phyloP scores from a whole-genome alignment of 1,140 invertebrate genomes.

The Rhagoletis zephyria region DNA sequence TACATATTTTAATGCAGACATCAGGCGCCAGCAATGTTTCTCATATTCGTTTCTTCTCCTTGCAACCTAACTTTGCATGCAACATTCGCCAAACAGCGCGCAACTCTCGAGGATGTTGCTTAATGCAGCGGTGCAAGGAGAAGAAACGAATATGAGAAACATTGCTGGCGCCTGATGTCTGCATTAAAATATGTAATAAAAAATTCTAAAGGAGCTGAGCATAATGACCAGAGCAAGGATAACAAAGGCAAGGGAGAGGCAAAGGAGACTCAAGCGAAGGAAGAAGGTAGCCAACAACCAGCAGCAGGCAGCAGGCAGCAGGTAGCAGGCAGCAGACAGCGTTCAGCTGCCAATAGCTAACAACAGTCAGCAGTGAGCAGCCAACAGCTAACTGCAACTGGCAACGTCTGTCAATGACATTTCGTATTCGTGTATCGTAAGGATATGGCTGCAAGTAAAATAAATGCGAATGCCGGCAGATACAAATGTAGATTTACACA shows the following conservation, averaged over 20 bases:
- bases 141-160: neutral
- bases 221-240: neutral
- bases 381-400: constrained; percentile 19
- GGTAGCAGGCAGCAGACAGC: too few relatives aligned
- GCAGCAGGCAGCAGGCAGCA: too few relatives aligned
- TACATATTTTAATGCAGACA: constrained; percentile 25
- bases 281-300: neutral
- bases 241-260: neutral
- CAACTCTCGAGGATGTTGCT: neutral
- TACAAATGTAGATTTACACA: neutral
- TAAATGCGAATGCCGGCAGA: neutral
- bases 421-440: constrained; percentile 20
- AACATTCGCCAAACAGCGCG: neutral
- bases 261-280: neutral
- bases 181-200: constrained; percentile 22
- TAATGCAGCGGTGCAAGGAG: neutral
- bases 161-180: constrained; percentile 42
- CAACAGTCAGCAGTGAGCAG: neutral
- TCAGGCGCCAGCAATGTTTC: constrained; percentile 33
- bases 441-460: constrained; percentile 21
- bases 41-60: neutral
- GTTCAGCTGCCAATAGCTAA: too few relatives aligned
- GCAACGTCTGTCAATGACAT: constrained; percentile 31
- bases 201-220: constrained; percentile 36
- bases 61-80: constrained; percentile 35